Percentiles rank a stretch among this genome's conserved stretches.
Conservation (phyloP, 2,797 vertebrate genomes). For the Bovichtus diacanthus region DNA sequence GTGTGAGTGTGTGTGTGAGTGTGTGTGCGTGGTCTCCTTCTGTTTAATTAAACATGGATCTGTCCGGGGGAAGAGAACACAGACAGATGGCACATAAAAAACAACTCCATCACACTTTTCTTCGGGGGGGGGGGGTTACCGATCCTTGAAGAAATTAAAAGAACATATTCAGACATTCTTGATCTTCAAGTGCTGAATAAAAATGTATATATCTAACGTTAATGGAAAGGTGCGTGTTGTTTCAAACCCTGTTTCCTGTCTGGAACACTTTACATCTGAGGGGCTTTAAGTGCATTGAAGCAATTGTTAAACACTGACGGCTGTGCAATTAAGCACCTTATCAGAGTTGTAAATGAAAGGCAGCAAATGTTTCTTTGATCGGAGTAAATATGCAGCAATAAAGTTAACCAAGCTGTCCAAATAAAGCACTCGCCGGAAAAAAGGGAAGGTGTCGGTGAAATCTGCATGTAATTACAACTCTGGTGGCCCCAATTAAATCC, state of each 20-base stretch:
- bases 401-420: conserved; percentile 51
- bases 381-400: conserved; percentile 41
- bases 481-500: conserved; percentile 65
- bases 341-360: conserved; percentile 50
- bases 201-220: background rate
- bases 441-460: conserved; percentile 44
- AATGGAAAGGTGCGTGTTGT: background rate
- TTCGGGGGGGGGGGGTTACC: background rate
- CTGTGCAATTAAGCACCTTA: conserved; percentile 51
- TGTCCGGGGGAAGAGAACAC: conserved; percentile 49
- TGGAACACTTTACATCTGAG: background rate
- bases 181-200: conserved; percentile 22
- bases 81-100: conserved; percentile 73
- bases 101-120: conserved; percentile 46
- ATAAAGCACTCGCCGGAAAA: conserved; percentile 23
- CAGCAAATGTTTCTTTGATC: conserved; percentile 50
- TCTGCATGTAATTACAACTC: conserved; percentile 66
- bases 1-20: conserved; percentile 8
- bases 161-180: conserved; percentile 24
- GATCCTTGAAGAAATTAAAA: conserved; percentile 36
- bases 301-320: conserved; percentile 45
- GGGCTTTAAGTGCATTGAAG: conserved; percentile 18
- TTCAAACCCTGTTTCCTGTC: background rate
- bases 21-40: conserved; percentile 51
- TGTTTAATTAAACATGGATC: conserved; percentile 74